Evolutionary conservation across 2,797 vertebrate species (phyloP).

Genomic region (Cyclura pinguis): DNA sequence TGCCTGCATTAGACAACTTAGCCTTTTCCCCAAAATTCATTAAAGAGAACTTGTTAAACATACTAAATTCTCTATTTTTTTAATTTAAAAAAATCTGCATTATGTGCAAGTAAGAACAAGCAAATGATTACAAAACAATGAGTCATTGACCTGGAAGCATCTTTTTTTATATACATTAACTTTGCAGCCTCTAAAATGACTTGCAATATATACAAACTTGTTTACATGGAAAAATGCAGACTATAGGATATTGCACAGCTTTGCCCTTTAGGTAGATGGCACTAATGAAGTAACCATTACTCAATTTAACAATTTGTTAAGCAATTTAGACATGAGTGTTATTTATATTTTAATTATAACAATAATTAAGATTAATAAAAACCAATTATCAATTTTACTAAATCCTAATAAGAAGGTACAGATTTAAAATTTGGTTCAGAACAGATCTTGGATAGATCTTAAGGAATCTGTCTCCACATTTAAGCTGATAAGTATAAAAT

Average conservation of each 20-base stretch:
- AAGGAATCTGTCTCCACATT: background rate
- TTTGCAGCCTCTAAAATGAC: background rate
- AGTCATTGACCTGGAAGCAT: slow-evolving; percentile 16
- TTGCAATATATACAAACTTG: background rate
- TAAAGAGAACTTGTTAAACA: slow-evolving; percentile 20
- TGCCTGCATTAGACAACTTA: background rate
- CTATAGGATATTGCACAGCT: background rate
- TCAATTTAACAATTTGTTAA: background rate
- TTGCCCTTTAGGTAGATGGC: background rate
- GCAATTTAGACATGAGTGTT: background rate
- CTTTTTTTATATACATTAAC: background rate
- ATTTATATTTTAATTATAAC: background rate
- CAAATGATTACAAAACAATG: slow-evolving; percentile 37
- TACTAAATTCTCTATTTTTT: slow-evolving; percentile 1
- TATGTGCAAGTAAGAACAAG: slow-evolving; percentile 49
- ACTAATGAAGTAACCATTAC: background rate
- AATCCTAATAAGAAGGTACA: background rate
- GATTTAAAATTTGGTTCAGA: background rate
- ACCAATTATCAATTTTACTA: background rate
- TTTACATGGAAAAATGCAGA: background rate
- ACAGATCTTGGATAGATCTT: background rate
- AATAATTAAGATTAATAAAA: background rate
- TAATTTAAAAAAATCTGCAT: slow-evolving; percentile 34
- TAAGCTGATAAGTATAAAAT: too few species aligned
- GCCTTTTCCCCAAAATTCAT: slow-evolving; percentile 33